Evolutionary conservation across 1,140 invertebrate species (phyloP).

Genomic region (Zophobas atratus): DNA sequence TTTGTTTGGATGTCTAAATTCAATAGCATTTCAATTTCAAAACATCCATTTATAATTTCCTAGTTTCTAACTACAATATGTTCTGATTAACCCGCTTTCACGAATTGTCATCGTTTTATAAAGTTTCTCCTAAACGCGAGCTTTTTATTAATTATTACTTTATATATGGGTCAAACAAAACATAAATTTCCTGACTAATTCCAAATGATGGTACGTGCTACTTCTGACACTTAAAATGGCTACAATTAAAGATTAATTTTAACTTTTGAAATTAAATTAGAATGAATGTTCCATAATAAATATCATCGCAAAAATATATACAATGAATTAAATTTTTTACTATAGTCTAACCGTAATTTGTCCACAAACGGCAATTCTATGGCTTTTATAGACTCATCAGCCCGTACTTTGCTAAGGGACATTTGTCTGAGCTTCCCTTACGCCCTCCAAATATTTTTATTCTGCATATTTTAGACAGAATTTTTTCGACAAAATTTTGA

Average conservation of each 20-base stretch:
- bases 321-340: too few relatives aligned
- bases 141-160: conserved; percentile 14
- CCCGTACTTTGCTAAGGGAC: too few relatives aligned
- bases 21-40: conserved; percentile 21
- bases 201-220: conserved; percentile 19
- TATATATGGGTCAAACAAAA: conserved; percentile 32
- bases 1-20: conserved; percentile 23
- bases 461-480: too few relatives aligned
- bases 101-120: conserved; percentile 12
- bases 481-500: too few relatives aligned
- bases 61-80: not conserved
- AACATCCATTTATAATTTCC: conserved; percentile 21
- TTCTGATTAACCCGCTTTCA: not conserved
- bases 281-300: not conserved
- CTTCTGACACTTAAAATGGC: conserved; percentile 27
- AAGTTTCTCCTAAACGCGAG: conserved; percentile 5
- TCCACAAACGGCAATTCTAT: too few relatives aligned
- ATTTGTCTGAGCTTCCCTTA: too few relatives aligned
- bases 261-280: conserved; percentile 14
- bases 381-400: too few relatives aligned
- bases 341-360: too few relatives aligned
- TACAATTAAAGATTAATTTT: conserved; percentile 20
- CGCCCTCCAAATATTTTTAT: too few relatives aligned
- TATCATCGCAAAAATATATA: too few relatives aligned
- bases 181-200: conserved; percentile 3